Conservation (phyloP, 92 coral and sea anemone genomes). For the Phenganax subtilis region DNA sequence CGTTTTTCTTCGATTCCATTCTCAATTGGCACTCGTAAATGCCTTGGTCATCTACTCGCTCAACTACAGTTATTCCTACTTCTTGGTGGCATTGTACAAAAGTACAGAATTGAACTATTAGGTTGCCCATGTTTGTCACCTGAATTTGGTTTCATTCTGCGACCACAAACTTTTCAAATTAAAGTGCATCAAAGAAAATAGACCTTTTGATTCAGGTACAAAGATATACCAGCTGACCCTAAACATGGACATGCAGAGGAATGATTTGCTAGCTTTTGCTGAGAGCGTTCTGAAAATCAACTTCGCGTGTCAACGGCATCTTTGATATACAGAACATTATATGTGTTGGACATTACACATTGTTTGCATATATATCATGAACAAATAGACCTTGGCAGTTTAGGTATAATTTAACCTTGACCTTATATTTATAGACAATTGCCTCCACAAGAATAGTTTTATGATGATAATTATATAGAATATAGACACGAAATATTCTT, state of each 20-base stretch:
- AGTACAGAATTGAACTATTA: constrained; percentile 52
- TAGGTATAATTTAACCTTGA: constrained; percentile 21
- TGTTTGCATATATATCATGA: constrained; percentile 18
- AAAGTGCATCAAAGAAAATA: constrained; percentile 45
- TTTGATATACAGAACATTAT: not conserved
- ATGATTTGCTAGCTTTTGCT: not conserved
- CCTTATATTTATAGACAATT: constrained; percentile 2
- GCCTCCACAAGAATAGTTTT: constrained; percentile 10
- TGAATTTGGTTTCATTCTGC: constrained; percentile 76
- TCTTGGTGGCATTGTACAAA: constrained; percentile 79
- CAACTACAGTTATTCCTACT: constrained; percentile 73
- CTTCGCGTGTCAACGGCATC: not conserved
- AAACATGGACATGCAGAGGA: not conserved
- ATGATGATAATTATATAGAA: not conserved
- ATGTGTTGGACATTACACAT: not conserved
- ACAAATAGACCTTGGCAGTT: constrained; percentile 22
- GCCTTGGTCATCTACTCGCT: constrained; percentile 85
- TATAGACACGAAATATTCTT: not conserved
- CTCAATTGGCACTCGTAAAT: constrained; percentile 86
- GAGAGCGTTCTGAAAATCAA: not conserved
- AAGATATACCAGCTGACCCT: not conserved
- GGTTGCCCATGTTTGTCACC: constrained; percentile 69
- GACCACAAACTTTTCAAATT: constrained; percentile 74
- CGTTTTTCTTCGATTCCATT: too few relatives aligned
- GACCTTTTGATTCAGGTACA: not conserved